Percentiles rank a stretch among this genome's conserved stretches.
These are phyloP conservation scores for Phytoseiulus persimilis DNA, from an alignment of 2,888 invertebrate genomes.

Conservation along the genomic window DNA sequence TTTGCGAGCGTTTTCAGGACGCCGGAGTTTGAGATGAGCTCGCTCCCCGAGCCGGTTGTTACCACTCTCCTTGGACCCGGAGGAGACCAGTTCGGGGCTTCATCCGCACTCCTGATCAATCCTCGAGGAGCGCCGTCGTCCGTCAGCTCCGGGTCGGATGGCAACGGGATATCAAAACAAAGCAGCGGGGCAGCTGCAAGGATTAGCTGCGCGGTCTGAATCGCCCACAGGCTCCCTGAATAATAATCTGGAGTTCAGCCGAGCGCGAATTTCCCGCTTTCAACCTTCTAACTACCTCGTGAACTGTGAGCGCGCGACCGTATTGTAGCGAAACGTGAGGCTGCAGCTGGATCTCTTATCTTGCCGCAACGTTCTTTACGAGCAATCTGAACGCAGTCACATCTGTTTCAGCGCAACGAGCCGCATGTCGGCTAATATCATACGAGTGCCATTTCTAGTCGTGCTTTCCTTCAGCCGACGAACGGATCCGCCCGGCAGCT, in stretches of 20 bases:
- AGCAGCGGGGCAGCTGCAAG: no score
- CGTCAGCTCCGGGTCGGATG: no score
- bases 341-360: not conserved
- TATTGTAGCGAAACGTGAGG: not conserved
- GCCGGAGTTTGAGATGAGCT: not conserved
- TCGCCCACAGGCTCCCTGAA: not conserved
- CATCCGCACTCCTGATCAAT: no score
- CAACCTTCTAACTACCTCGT: not conserved
- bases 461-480: not conserved
- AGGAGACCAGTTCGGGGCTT: no score
- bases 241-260: not conserved
- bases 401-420: not conserved
- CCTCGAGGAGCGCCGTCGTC: no score
- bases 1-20: not conserved
- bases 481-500: not conserved
- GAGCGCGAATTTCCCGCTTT: not conserved
- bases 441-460: not conserved
- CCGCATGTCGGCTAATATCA: not conserved
- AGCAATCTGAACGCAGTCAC: not conserved
- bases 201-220: not conserved
- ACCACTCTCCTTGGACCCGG: no score
- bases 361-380: not conserved
- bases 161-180: no score
- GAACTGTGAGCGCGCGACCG: not conserved
- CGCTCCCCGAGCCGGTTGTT: no score